Percentiles rank a stretch among this genome's conserved stretches.
These are phyloP conservation scores for Sarcophaga carnaria DNA, from an alignment of 2,888 invertebrate species.

Conservation along the genomic window DNA sequence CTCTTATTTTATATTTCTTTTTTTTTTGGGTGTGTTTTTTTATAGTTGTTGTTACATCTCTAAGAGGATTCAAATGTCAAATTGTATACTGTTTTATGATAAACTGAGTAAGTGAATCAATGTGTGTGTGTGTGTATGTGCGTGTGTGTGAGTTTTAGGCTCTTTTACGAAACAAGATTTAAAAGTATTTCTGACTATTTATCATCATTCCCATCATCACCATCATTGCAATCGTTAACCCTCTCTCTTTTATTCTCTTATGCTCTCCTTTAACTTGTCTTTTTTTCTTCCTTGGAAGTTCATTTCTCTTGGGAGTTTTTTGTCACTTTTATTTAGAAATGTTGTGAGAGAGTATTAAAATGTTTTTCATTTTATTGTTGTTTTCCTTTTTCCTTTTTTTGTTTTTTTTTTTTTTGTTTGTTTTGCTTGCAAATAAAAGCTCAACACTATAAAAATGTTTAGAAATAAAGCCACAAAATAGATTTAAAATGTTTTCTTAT, in stretches of 20 bases:
- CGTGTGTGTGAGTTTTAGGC: background rate
- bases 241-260: background rate
- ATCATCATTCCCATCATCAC: conserved; percentile 40
- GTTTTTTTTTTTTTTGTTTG: too few species aligned
- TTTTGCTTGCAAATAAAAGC: too few species aligned
- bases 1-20: conserved; percentile 21
- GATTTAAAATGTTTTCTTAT: too few species aligned
- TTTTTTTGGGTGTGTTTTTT: conserved; percentile 27
- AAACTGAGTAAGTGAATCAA: background rate
- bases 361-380: conserved; percentile 3
- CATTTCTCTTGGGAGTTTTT: conserved; percentile 37
- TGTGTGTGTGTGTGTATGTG: background rate
- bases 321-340: conserved; percentile 10
- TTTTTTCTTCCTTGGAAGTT: conserved; percentile 18
- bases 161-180: background rate
- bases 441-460: too few species aligned
- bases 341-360: conserved; percentile 22
- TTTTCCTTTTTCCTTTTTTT: background rate
- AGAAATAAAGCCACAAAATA: too few species aligned
- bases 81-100: conserved; percentile 18
- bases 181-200: conserved; percentile 51
- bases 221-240: background rate
- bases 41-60: conserved; percentile 38
- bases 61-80: conserved; percentile 64
- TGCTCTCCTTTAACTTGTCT: background rate